Percentiles rank a stretch among this genome's conserved stretches.
Evolutionary conservation across 2,113 vertebrate genomes (phyloP).

Genomic region (Micronycteris hirsuta): DNA sequence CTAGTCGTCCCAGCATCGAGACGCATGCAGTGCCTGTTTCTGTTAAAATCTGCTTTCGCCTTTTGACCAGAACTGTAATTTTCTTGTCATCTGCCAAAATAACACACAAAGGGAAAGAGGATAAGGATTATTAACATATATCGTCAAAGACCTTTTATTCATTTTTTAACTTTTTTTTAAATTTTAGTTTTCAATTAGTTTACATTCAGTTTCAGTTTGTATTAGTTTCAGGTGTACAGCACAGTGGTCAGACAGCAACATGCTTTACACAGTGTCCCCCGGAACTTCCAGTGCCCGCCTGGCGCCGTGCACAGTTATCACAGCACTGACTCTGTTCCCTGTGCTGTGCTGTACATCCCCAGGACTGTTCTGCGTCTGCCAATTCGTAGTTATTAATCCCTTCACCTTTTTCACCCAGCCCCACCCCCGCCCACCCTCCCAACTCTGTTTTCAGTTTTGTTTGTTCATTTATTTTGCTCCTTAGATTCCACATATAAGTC

Average conservation of each 20-base stretch:
- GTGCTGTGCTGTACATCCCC: background rate
- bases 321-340: background rate
- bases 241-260: background rate
- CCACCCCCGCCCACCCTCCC: background rate
- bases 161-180: background rate
- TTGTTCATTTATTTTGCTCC: background rate
- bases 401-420: background rate
- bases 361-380: background rate
- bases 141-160: background rate
- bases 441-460: background rate
- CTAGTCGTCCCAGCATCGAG: background rate
- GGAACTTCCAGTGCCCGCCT: background rate
- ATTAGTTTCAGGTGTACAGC: background rate
- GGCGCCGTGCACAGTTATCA: background rate
- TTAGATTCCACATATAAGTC: background rate
- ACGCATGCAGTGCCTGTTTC: background rate
- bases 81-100: slow-evolving; percentile 31
- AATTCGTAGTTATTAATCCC: background rate
- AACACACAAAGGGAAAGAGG: background rate
- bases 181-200: background rate
- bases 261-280: background rate
- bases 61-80: slow-evolving; percentile 24
- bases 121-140: background rate
- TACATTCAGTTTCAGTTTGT: background rate
- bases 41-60: background rate